Base-by-base conservation (phyloP, 2,797 vertebrate genomes). In the Lepus oiostolus region DNA sequence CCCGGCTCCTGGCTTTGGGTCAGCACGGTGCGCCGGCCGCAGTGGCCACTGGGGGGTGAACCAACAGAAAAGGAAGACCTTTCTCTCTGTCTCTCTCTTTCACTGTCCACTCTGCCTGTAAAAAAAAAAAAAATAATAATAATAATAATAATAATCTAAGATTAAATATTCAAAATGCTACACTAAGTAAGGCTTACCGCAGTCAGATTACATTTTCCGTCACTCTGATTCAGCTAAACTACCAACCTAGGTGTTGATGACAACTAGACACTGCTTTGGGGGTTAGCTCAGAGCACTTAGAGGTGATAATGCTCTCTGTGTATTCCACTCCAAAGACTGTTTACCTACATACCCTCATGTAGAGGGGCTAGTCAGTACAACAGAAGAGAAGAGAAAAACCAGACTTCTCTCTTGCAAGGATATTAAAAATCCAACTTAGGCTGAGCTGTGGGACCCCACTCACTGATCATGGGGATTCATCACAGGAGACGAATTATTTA, bases 151-250 rank as follows among this genome's bases (percentile, higher is more conserved):
- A 63, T 9, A 67, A 71, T n/a, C 52, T 32, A 85, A 85, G 19
- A 87, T 35, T 81, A 76, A 88, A 82, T 75, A 67, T 93, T 82
- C 35, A 75, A 70, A 93, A 35, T 42, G 54, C 42, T 70, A 70
- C 16, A 60, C 62, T 72, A 32, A 65, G 19, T 50, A 63, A 47
- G 35, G 17, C 19, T n/a, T 50, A 38, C 26, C 26, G 62, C 52
- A 77, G 50, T 21, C 30, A 60, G 21, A 52, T 50, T 5, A 62
- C 17, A 71, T 71, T 63, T 42, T 52, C 26, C 70, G 26, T 62
- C 68, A 75, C 24, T 88, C 47, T 84, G 35, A 79, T 32, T 38
- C 26, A 70, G 63, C 32, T 60, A 54, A 68, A 47, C 62, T 88
- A 60, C 62, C 50, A 30, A 62, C 54, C 50, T 63, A 38, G 22